Conservation (phyloP, 2,113 vertebrate species). For the Chamaetylas fuelleborni region DNA sequence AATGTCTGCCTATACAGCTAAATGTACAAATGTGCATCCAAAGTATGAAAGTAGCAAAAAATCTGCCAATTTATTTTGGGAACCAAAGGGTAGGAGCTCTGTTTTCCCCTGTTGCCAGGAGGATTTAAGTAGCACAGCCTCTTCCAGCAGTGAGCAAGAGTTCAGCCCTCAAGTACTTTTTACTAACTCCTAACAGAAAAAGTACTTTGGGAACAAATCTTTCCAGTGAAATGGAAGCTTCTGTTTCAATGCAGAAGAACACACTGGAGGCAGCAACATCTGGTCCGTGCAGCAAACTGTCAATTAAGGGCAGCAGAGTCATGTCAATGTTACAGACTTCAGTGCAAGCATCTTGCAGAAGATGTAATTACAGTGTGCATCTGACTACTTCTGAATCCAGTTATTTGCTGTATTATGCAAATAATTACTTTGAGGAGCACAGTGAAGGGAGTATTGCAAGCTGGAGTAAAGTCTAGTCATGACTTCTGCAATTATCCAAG, state of each 20-base stretch:
- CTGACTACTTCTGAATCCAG: not conserved
- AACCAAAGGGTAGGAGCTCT: not conserved
- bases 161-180: not conserved
- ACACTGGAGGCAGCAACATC: not conserved
- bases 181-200: not conserved
- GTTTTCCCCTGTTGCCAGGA: not conserved
- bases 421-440: not conserved
- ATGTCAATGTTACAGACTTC: not conserved
- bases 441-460: not conserved
- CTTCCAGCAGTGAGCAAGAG: not conserved
- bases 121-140: not conserved
- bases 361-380: not conserved
- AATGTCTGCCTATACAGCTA: not conserved
- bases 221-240: not conserved
- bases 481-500: not conserved
- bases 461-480: not conserved
- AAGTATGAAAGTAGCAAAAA: not conserved
- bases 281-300: not conserved
- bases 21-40: not conserved
- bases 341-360: not conserved
- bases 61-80: not conserved
- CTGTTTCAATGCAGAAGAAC: not conserved
- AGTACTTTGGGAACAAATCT: not conserved
- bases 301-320: not conserved
- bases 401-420: not conserved